These are phyloP conservation scores for Excalfactoria chinensis DNA, from an alignment of 2,113 vertebrate species.

Conservation along the genomic window DNA sequence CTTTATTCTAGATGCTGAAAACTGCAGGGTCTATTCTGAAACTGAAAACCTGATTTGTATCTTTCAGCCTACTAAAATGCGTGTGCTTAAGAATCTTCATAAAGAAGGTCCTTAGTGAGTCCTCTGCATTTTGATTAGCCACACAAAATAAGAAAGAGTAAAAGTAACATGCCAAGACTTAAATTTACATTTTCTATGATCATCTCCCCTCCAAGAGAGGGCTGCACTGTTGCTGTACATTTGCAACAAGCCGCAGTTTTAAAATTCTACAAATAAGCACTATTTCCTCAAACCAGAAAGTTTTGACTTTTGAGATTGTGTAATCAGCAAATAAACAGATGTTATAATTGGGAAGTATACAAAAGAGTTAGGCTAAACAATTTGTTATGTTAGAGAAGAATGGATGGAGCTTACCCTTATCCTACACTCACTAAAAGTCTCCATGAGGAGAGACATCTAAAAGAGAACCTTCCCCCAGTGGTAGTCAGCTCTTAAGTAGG, in stretches of 20 bases:
- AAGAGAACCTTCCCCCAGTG: no score
- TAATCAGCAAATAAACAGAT: no score
- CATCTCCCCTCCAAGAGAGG: neutral
- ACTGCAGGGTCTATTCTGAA: neutral
- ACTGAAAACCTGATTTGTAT: neutral
- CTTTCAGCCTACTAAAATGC: neutral
- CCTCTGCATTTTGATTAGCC: neutral
- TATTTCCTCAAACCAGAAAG: neutral
- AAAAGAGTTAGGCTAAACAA: no score
- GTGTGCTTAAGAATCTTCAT: neutral
- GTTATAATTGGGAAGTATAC: no score
- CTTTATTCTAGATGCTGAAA: neutral
- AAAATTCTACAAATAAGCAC: neutral
- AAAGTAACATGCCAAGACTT: neutral
- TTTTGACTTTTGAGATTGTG: neutral
- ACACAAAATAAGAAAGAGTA: neutral
- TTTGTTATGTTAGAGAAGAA: no score
- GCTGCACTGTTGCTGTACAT: neutral
- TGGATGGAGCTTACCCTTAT: no score
- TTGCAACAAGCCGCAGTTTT: neutral
- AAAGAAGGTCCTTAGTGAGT: neutral
- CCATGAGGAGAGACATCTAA: no score
- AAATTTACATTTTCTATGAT: neutral
- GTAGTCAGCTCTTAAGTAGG: no score
- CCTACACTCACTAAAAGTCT: no score